These are phyloP conservation scores for Drosophila bifasciata DNA, from an alignment of 1,140 invertebrate genomes.

Conservation along the genomic window DNA sequence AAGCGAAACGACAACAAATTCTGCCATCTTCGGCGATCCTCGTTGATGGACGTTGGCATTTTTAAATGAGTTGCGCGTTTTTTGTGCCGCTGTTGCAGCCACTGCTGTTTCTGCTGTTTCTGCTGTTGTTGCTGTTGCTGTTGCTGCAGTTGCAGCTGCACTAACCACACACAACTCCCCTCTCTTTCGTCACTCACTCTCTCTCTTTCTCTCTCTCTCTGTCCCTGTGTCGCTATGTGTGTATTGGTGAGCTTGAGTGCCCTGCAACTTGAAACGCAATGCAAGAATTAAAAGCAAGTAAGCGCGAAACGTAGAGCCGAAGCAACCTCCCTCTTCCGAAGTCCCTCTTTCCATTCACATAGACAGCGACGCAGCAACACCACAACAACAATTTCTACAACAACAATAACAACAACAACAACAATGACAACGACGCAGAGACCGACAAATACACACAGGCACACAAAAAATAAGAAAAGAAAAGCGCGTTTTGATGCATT, in stretches of 20 bases:
- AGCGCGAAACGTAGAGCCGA: conserved; percentile 65
- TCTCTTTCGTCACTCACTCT: conserved; percentile 4
- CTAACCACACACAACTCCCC: conserved; percentile 67
- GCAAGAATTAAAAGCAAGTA: conserved; percentile 81
- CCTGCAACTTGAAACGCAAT: conserved; percentile 81
- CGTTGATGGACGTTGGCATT: conserved; percentile 82
- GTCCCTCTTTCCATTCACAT: conserved; percentile 15
- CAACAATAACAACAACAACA: conserved; percentile 32
- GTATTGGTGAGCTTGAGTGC: conserved; percentile 65
- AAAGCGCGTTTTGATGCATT: conserved; percentile 79
- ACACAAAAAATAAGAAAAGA: conserved; percentile 29
- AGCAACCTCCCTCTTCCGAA: conserved; percentile 3
- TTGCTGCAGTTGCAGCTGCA: conserved; percentile 71
- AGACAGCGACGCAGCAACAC: conserved; percentile 13
- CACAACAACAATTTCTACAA: conserved; percentile 19
- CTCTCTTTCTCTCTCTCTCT: conserved; percentile 14
- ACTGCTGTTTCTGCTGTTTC: conserved; percentile 22
- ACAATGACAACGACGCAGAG: conserved; percentile 40
- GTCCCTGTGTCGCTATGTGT: conserved; percentile 22
- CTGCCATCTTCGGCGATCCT: conserved; percentile 82
- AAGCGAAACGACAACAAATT: conserved; percentile 82
- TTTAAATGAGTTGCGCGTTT: conserved; percentile 82
- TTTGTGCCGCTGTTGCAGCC: conserved; percentile 52
- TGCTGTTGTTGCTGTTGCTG: conserved; percentile 38
- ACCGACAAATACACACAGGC: conserved; percentile 56